Evolutionary conservation across 2,888 invertebrate species (phyloP), one percentile per base, ranked within the genome.

Genomic region (Rhingia rostrata): DNA sequence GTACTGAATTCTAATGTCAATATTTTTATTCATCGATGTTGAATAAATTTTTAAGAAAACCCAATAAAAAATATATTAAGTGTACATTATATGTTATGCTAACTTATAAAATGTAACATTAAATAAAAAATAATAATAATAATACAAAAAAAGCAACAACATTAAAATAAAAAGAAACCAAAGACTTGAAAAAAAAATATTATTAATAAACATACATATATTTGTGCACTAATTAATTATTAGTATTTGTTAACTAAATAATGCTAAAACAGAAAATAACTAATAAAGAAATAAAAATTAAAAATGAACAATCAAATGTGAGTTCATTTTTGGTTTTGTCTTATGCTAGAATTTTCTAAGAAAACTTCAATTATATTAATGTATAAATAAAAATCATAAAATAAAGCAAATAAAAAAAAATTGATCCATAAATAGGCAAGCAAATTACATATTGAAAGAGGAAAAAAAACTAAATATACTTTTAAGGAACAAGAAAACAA

Each of bases 1-100:
- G 84, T 74, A 84, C 84, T 79, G 83, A 83, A 83, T 78, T 77
- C 78, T 45, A 83, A 83, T 78, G 77, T 77, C 82, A 83, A 83
- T 83, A 72, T 79, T 58, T 78, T 78, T 64, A 83, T 83, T 83
- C 83, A 83, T 79, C 78, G 67, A 69, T 83, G 83, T 82, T 72
- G 69, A 82, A 72, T 78, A 74, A 78, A 66, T 47, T 32, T 60
- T 14, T 47, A 75, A 58, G 12, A 61, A 69, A 49, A 49, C 12
- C 30, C 61, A 51, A 32, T 12, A 47, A 47, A 47, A 22, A 47
- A 45, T 49, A 66, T 66, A 60, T 49, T 70, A 43, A 75, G 37
- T 69, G 32, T 75, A 61, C 53, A 69, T 64, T 58, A 63, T 63
- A 56, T 67, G 60, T 66, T 67, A 80, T 80, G 58, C 61, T 70